Base-by-base conservation (phyloP, 2,797 vertebrate species). In the Channa striata region DNA sequence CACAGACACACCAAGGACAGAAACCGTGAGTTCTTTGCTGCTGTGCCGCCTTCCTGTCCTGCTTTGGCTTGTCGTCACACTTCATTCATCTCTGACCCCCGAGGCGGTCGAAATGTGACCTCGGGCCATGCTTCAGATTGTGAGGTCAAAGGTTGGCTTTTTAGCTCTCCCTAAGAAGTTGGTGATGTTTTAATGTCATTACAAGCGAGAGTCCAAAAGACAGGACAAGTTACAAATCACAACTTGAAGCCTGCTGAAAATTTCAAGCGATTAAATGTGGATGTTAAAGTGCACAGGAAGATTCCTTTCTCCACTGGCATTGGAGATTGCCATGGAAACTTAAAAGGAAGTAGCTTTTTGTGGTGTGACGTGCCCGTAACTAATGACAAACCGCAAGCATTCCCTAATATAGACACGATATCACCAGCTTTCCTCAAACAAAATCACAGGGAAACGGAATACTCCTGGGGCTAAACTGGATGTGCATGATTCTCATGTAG, bases 11-110 rank as follows among this genome's bases (percentile, higher is more conserved):
- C 44, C n/a, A 12, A 30, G 33, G 58, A 77, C 60, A 69, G 72
- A 64, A 81, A 67, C 59, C 74, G 74, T 57, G 52, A 21, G 4
- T 11, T 47, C 50, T 17, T 19, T 8, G 40, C 14, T 42, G 42
- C 9, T 9, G 8, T 8, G n/a, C 17, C 21, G 44, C 53, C 80
- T 77, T 86, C 88, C 82, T 74, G 79, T 40, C 65, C 65, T 81
- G 80, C 63, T 78, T 78, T 68, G 56, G 33, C 79, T 87, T 69
- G 6, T 76, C 33, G 21, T 79, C 77, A 23, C 82, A 83, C 86
- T 80, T 87, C 89, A 89, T 90, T 87, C 74, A 75, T 77, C 58
- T 46, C 50, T 56, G 77, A 80, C 73, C 83, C 60, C 65, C 16
- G 44, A 42, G 66, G 9, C n/a, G 43, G 43, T n/a, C 17, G 19